Evolutionary conservation across 2,797 vertebrate genomes (phyloP).

Genomic region (Pangasius mekongensis): DNA sequence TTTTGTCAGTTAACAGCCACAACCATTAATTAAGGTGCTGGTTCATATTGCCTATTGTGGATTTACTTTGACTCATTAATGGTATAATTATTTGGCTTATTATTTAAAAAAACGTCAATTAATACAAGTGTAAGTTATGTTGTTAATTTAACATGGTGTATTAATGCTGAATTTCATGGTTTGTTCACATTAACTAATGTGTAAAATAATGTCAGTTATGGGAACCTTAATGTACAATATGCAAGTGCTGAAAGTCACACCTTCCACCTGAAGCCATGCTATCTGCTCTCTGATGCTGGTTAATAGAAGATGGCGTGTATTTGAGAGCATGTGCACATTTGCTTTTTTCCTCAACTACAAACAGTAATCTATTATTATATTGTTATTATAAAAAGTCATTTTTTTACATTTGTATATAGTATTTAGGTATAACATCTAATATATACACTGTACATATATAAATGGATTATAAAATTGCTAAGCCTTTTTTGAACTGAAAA

Average conservation of each 20-base stretch:
- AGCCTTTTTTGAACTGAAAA: constrained; percentile 45
- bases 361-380: constrained; percentile 55
- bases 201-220: neutral
- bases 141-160: neutral
- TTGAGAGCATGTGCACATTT: constrained; percentile 45
- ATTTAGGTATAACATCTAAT: constrained; percentile 65
- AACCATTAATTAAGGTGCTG: neutral
- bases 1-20: neutral
- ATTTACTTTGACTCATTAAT: neutral
- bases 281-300: constrained; percentile 27
- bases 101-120: neutral
- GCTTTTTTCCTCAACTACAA: constrained; percentile 52
- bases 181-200: neutral
- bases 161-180: neutral
- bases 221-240: constrained; percentile 1
- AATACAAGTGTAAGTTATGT: neutral
- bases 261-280: constrained; percentile 2
- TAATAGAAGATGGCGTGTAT: constrained; percentile 6
- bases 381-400: constrained; percentile 62
- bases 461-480: constrained; percentile 28
- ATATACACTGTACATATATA: neutral
- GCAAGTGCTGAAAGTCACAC: neutral
- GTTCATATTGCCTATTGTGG: neutral
- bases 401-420: constrained; percentile 58
- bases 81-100: neutral